Conservation (phyloP, 1,140 invertebrate genomes). For the Triops cancriformis region DNA sequence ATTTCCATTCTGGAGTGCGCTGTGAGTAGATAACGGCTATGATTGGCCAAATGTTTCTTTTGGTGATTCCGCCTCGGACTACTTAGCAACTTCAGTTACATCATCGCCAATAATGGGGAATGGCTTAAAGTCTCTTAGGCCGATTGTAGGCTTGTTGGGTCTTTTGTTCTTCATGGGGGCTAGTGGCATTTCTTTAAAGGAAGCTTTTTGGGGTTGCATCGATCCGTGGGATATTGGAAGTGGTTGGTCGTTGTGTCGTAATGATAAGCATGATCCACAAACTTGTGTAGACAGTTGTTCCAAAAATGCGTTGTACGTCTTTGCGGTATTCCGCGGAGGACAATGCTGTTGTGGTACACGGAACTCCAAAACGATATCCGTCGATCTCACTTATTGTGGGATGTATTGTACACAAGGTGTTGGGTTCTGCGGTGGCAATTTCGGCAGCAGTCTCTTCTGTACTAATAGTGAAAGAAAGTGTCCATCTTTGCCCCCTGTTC, state of each 20-base stretch:
- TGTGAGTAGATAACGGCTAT: too few species aligned
- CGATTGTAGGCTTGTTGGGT: neutral
- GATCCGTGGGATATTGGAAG: neutral
- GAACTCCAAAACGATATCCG: neutral
- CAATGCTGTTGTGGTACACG: constrained; percentile 14
- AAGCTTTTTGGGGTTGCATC: neutral
- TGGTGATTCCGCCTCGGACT: too few species aligned
- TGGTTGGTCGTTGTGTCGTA: neutral
- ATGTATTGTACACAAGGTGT: neutral
- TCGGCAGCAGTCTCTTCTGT: constrained; percentile 5
- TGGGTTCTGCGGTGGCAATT: constrained; percentile 15
- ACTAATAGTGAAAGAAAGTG: neutral
- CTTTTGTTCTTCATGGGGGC: neutral
- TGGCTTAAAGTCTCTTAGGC: neutral
- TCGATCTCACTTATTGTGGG: neutral
- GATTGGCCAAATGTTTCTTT: too few species aligned
- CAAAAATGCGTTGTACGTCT: neutral
- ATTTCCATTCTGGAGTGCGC: too few species aligned
- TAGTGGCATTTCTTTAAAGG: neutral
- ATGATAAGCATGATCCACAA: neutral
- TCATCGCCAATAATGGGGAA: neutral
- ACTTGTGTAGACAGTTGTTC: neutral
- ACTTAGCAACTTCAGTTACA: too few species aligned
- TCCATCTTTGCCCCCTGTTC: neutral
- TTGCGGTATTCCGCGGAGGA: neutral